Percentiles rank a stretch among this genome's conserved stretches.
Conservation (phyloP, 1,140 invertebrate genomes). For the Brachionus rotundiformis region DNA sequence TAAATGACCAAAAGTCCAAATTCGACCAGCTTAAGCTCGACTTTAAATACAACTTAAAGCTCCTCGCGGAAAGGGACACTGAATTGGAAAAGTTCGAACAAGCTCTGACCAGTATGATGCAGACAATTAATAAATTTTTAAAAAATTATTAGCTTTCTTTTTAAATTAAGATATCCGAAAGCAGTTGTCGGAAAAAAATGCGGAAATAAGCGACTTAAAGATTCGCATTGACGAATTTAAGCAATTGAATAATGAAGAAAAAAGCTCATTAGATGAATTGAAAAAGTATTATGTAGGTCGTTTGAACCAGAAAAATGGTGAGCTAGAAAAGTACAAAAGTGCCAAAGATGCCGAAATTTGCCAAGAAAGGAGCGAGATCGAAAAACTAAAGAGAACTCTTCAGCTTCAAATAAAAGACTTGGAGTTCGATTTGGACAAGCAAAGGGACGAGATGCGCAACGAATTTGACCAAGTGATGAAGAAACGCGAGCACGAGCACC, state of each 20-base stretch:
- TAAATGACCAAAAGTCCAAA: constrained; percentile 56
- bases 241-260: constrained; percentile 55
- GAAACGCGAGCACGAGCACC: constrained; percentile 61
- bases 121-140: background rate
- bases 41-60: constrained; percentile 63
- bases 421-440: constrained; percentile 60
- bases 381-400: constrained; percentile 59
- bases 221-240: constrained; percentile 60
- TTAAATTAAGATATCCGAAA: constrained; percentile 55
- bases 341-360: constrained; percentile 59
- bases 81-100: constrained; percentile 62
- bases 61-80: constrained; percentile 60
- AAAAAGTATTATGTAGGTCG: constrained; percentile 61
- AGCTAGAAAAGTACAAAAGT: constrained; percentile 60
- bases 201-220: constrained; percentile 61
- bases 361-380: constrained; percentile 59
- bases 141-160: background rate
- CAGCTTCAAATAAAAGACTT: constrained; percentile 59
- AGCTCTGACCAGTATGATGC: constrained; percentile 58
- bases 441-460: constrained; percentile 55
- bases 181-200: constrained; percentile 57
- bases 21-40: constrained; percentile 61
- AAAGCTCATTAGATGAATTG: constrained; percentile 58
- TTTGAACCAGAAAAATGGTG: constrained; percentile 61
- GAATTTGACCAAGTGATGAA: constrained; percentile 62